phyloP scores from a whole-genome alignment of 2,797 vertebrate species.

The Chiloscyllium punctatum region DNA sequence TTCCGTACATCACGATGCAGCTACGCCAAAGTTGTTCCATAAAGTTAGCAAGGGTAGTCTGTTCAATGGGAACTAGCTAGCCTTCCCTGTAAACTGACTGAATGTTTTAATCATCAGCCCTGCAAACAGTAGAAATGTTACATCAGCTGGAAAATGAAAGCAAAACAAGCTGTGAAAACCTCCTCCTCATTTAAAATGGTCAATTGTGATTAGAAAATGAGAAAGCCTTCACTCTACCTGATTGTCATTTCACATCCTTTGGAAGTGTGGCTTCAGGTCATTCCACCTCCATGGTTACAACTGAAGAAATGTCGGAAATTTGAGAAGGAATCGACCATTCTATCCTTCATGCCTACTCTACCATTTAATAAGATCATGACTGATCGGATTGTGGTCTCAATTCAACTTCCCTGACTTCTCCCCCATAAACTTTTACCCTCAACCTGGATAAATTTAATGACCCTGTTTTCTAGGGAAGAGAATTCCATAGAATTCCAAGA shows the following conservation, averaged over 20 bases:
- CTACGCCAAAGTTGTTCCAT: no score
- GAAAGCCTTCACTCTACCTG: not conserved
- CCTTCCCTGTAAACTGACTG: not conserved
- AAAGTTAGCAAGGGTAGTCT: not conserved
- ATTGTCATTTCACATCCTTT: conserved; percentile 9
- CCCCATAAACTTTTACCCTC: no score
- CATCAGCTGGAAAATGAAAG: not conserved
- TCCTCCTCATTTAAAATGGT: not conserved
- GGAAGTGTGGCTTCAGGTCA: conserved; percentile 4
- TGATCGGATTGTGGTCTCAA: no score
- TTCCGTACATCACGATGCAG: not conserved
- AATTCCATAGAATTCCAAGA: no score
- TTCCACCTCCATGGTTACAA: not conserved
- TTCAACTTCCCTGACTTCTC: no score
- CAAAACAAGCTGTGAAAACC: not conserved
- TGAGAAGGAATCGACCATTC: no score
- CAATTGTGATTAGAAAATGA: conserved; percentile 12
- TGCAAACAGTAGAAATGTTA: conserved; percentile 4
- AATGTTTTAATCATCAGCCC: no score
- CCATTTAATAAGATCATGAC: no score
- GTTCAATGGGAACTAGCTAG: not conserved
- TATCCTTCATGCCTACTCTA: no score
- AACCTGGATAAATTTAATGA: no score
- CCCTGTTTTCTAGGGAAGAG: no score
- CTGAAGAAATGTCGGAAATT: not conserved